These are phyloP conservation scores for Fulica atra DNA, from an alignment of 2,113 vertebrate species.

Conservation along the genomic window DNA sequence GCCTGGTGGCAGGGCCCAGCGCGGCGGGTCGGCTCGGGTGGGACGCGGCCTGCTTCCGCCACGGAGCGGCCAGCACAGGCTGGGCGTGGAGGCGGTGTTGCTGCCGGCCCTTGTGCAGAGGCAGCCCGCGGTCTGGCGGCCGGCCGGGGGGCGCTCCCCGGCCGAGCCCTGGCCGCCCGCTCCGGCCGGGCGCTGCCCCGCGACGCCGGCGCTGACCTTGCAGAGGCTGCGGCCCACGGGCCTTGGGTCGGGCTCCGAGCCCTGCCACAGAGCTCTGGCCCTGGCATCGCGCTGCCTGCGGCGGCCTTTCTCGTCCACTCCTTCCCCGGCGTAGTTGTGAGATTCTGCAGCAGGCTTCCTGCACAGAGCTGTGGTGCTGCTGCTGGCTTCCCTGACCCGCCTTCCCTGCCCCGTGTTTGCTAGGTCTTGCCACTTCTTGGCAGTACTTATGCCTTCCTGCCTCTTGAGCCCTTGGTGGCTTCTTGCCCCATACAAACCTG, in stretches of 20 bases:
- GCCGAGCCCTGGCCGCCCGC: neutral
- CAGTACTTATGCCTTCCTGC: too few relatives aligned
- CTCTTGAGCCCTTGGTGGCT: neutral
- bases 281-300: neutral
- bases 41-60: neutral
- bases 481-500: neutral
- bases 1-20: neutral
- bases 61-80: neutral
- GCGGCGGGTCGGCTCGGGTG: neutral
- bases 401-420: neutral
- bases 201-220: neutral
- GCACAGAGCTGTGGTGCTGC: neutral
- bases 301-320: neutral
- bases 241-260: neutral
- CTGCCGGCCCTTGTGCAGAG: too few relatives aligned
- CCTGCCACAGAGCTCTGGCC: neutral
- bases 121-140: too few relatives aligned
- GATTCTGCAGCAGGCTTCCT: neutral
- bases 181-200: neutral
- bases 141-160: neutral
- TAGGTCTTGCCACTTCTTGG: neutral
- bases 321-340: neutral
- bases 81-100: neutral
- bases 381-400: too few relatives aligned
- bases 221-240: neutral